Conservation (phyloP, 2,888 invertebrate genomes). For the Vannuccia rotundouncinata region DNA sequence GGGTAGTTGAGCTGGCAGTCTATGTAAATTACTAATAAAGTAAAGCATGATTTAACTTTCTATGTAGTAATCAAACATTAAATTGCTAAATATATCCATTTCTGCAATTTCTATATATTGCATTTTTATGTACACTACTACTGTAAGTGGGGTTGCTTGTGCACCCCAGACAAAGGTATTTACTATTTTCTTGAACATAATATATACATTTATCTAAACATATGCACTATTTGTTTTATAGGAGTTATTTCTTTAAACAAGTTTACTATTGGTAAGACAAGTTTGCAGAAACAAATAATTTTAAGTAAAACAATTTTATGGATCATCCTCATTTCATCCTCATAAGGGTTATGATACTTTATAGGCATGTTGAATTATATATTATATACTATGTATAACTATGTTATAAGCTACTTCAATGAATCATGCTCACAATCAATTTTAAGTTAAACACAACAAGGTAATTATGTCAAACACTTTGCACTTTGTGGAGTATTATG, state of each 20-base stretch:
- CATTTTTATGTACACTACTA: constrained; percentile 22
- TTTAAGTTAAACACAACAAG: no score
- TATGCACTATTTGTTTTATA: background rate
- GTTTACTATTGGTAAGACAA: background rate
- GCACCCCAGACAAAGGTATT: constrained; percentile 1
- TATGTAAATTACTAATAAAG: background rate
- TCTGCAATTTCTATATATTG: background rate
- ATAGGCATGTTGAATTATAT: no score
- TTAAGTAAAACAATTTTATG: background rate
- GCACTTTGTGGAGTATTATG: no score
- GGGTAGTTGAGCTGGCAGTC: background rate
- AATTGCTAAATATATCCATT: background rate
- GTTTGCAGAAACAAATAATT: background rate
- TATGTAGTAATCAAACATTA: background rate
- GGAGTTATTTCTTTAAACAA: background rate
- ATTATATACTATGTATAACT: no score
- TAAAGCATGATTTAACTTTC: background rate
- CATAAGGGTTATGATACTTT: no score
- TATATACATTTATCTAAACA: background rate
- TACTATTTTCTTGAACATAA: background rate
- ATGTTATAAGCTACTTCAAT: no score
- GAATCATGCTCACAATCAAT: no score
- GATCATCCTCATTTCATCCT: background rate
- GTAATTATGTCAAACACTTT: no score
- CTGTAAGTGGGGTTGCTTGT: background rate